Evolutionary conservation across 2,888 invertebrate species (phyloP).

Genomic region (Cosmorhoe ocellata): DNA sequence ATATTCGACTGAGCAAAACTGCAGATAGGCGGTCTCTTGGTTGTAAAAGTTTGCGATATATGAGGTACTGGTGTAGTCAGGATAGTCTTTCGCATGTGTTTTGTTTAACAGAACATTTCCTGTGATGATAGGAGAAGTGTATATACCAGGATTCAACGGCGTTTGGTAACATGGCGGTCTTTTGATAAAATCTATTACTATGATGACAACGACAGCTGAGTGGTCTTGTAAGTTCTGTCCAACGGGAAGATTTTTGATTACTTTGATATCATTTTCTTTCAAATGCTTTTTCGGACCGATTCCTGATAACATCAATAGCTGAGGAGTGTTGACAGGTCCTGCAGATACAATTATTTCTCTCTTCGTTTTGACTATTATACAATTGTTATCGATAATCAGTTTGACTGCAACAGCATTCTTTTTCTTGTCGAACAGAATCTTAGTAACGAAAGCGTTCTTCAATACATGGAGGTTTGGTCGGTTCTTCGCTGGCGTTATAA

Average conservation of each 20-base stretch:
- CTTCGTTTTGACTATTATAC: constrained; percentile 28
- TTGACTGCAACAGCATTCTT: constrained; percentile 29
- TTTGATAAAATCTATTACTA: constrained; percentile 1
- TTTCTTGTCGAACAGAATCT: constrained; percentile 30
- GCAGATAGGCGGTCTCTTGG: not conserved
- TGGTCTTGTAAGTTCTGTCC: constrained; percentile 31
- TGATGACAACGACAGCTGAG: constrained; percentile 20
- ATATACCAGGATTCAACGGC: not conserved
- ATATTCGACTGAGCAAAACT: not conserved
- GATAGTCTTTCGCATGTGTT: not conserved
- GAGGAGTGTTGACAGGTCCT: constrained; percentile 53
- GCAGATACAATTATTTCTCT: constrained; percentile 59
- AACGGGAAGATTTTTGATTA: constrained; percentile 25
- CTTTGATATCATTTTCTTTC: constrained; percentile 23
- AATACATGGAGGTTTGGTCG: constrained; percentile 25
- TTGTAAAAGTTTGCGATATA: not conserved
- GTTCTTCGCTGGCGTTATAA: constrained; percentile 8
- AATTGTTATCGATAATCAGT: constrained; percentile 25
- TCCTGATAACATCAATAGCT: constrained; percentile 43
- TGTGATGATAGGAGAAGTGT: not conserved
- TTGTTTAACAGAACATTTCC: not conserved
- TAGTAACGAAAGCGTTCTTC: constrained; percentile 28
- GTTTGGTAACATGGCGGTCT: not conserved
- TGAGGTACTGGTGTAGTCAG: not conserved
- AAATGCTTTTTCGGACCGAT: constrained; percentile 45